Percentiles rank a stretch among this genome's conserved stretches.
These are phyloP conservation scores for Actinemys pallida DNA, from an alignment of 2,113 vertebrate species.

Conservation along the genomic window DNA sequence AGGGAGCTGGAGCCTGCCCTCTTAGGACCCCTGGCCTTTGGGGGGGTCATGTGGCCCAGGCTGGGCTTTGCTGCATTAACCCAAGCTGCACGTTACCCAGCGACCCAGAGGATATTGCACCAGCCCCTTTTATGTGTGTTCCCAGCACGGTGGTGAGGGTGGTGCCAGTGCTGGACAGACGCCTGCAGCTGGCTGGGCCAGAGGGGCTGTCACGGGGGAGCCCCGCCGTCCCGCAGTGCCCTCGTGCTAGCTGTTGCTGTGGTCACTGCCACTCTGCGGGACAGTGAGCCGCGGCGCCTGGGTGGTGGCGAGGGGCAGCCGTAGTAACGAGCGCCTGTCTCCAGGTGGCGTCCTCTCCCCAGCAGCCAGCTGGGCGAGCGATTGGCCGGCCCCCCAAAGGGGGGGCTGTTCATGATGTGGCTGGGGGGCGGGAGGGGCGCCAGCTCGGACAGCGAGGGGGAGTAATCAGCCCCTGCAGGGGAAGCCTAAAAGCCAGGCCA, in stretches of 20 bases:
- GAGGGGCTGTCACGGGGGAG: no score
- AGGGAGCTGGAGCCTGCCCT: no score
- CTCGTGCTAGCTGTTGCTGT: neutral
- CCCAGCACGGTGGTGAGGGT: neutral
- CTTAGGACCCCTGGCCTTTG: no score
- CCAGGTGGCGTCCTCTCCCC: neutral
- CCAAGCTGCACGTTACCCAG: neutral
- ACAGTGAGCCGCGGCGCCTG: no score
- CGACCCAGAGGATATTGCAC: neutral
- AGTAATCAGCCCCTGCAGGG: neutral
- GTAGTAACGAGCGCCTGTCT: neutral
- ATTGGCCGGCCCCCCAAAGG: no score
- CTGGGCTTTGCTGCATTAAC: neutral
- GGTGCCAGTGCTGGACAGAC: neutral
- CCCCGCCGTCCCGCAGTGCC: no score
- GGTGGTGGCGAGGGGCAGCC: neutral
- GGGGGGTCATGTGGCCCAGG: no score
- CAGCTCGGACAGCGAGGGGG: no score
- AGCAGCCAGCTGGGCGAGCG: neutral
- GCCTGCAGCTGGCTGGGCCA: neutral
- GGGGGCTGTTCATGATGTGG: neutral
- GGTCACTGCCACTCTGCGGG: neutral
- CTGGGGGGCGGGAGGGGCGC: accelerated
- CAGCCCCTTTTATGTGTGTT: neutral
- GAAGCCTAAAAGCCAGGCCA: neutral